Evolutionary conservation across 2,113 vertebrate genomes (phyloP), one percentile per base, ranked within the genome.

Genomic region (Indicator indicator): DNA sequence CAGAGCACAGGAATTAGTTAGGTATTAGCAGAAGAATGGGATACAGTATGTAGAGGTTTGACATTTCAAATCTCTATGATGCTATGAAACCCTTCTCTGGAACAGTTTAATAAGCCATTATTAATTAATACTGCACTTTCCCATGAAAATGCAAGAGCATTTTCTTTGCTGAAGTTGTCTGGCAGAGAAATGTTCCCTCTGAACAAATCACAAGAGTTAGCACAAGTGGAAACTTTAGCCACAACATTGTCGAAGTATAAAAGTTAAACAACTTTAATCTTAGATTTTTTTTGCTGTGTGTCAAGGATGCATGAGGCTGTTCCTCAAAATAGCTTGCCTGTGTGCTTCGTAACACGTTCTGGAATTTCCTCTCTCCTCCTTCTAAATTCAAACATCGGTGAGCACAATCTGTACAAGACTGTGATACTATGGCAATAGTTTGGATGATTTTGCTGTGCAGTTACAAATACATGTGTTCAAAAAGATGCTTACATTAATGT

Each of bases 301-400:
- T 76, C 72, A 85, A 84, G 86, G 18, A 70, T 50, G 5, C 60
- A 76, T 77, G 88, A 95, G 62, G 13, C 23, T 77, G 16, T 72
- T 94, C 40, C 87, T 95, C 70, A 85, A 84, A 92, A 93, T 67
- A 89, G 27, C 18, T 82, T 87, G 52, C 40, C 59, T 94, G n/a
- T 71, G 56, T 9, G 5, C 19, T 81, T 89, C 33, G 26, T 86
- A 74, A 81, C 67, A 83, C 32, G 58, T 40, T 58, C 40, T 92
- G 92, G 91, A 95, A 95, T 93, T 95, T 89, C 78, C 54, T 68
- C 89, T 87, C 40, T 93, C 33, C 71, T 90, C 42, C 7, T n/a
- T 65, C 30, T 38, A 72, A 89, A 93, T 87, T 87, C 77, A 85
- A 77, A 58, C 62, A 38, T 32, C 55, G 20, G 70, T 78, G 63